Evolutionary conservation across 2,888 invertebrate species (phyloP).

Genomic region (Geotrupes spiniger): DNA sequence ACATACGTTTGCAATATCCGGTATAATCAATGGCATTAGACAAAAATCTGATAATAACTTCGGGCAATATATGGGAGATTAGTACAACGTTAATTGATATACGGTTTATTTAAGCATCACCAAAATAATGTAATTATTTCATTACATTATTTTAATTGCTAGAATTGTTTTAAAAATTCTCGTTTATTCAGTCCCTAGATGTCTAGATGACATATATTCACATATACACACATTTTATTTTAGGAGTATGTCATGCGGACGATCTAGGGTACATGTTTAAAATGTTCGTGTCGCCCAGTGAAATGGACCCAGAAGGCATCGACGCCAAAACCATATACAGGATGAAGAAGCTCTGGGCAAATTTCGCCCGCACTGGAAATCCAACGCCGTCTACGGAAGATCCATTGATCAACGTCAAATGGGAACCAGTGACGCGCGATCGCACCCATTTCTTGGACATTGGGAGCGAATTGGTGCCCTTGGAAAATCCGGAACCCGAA

Average conservation of each 20-base stretch:
- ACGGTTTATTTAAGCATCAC: no score
- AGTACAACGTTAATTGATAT: no score
- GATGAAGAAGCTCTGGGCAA: conserved; percentile 36
- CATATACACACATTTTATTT: conserved; percentile 9
- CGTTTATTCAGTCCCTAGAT: background rate
- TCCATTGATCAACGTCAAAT: conserved; percentile 24
- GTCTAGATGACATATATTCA: no score
- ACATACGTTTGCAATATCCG: no score
- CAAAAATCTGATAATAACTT: no score
- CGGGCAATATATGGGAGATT: no score
- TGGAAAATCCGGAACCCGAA: conserved; percentile 25
- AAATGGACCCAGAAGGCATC: conserved; percentile 21
- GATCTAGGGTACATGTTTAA: conserved; percentile 39
- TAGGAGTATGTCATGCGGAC: conserved; percentile 37
- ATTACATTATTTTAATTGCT: no score
- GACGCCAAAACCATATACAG: conserved; percentile 30
- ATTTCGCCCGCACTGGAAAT: conserved; percentile 36
- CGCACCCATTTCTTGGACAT: conserved; percentile 37
- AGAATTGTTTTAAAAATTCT: no score
- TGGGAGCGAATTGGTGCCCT: conserved; percentile 21
- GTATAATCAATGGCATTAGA: no score
- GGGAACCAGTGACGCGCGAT: conserved; percentile 34
- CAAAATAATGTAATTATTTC: no score
- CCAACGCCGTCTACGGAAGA: conserved; percentile 28
- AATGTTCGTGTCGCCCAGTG: conserved; percentile 20